Base-by-base conservation (phyloP, 2,113 vertebrate genomes). In the Dasyurus viverrinus region DNA sequence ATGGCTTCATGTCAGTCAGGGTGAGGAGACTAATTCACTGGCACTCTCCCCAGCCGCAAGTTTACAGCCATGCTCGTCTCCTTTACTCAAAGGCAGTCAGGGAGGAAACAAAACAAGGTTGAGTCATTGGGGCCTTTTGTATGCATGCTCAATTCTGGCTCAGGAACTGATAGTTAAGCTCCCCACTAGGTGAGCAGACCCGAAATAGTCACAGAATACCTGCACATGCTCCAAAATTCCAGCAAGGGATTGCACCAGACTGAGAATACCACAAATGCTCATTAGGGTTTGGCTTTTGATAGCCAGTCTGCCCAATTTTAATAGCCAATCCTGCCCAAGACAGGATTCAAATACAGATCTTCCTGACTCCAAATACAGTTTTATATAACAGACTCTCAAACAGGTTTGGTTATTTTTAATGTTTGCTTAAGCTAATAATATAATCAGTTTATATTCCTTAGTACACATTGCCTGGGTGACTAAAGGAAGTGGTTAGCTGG, bases 361-460 rank as follows among this genome's bases (percentile, higher is more conserved):
- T 76, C 68, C 68, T 42, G 19, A 84, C n/a, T 84, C 36, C 36
- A 84, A 42, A 84, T 42, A n/a, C 16, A 84, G n/a, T 7, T 42
- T 84, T 8, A n/a, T 84, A 84, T n/a, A 36, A 84, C n/a, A 22
- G 19, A 23, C 60, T 76, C 19, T 76, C 12, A 76, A 76, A 19
- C 60, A 76, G 30, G 26, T 95, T 94, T 52, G 50, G 89, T 92
- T 2, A 92, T 90, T 89, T 68, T 90, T 46, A 92, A 54, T 90
- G 92, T 93, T 90, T 97, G 54, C 55, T 93, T 84, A 42, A 42
- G 91, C 22, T 94, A 84, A 92, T 92, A 54, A 57, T 46, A 46
- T 94, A 84, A 94, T 53, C 76, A 91, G 46, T 54, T 84, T 92
- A 50, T 92, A 94, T 26, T 89, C 92, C 36, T 93, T 93, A 93